Evolutionary conservation across 2,888 invertebrate species (phyloP).

Genomic region (Diachrysia chrysitis): DNA sequence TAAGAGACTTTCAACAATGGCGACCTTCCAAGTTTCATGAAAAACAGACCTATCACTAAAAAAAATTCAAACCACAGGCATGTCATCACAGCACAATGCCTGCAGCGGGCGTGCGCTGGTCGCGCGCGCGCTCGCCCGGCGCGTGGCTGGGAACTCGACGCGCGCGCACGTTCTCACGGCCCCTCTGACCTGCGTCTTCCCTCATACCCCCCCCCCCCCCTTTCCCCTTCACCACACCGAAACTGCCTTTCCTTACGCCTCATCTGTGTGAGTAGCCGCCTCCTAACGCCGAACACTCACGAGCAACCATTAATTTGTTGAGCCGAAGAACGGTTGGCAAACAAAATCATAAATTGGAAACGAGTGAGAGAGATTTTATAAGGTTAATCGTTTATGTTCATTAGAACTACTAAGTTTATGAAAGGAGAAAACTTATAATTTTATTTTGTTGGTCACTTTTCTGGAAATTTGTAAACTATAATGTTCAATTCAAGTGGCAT

Average conservation of each 20-base stretch:
- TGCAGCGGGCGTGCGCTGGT: slow-evolving; percentile 58
- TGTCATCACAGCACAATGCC: slow-evolving; percentile 27
- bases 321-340: slow-evolving; percentile 53
- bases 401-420: not conserved
- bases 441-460: too few relatives aligned
- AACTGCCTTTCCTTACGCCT: slow-evolving; percentile 66
- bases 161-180: slow-evolving; percentile 89
- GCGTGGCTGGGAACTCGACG: slow-evolving; percentile 88
- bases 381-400: not conserved
- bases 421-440: too few relatives aligned
- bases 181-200: slow-evolving; percentile 74
- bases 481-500: not conserved
- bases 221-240: slow-evolving; percentile 60
- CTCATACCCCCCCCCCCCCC: slow-evolving; percentile 36
- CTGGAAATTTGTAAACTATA: too few relatives aligned
- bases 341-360: slow-evolving; percentile 29
- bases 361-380: slow-evolving; percentile 14
- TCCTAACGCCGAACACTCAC: slow-evolving; percentile 55
- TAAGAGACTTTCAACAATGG: not conserved
- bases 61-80: slow-evolving; percentile 33
- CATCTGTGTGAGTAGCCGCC: slow-evolving; percentile 61
- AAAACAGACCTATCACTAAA: slow-evolving; percentile 11
- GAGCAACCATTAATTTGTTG: slow-evolving; percentile 56
- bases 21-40: too few relatives aligned
- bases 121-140: slow-evolving; percentile 69